Conservation (phyloP, 2,797 vertebrate genomes). For the Rhinatrema bivittatum region DNA sequence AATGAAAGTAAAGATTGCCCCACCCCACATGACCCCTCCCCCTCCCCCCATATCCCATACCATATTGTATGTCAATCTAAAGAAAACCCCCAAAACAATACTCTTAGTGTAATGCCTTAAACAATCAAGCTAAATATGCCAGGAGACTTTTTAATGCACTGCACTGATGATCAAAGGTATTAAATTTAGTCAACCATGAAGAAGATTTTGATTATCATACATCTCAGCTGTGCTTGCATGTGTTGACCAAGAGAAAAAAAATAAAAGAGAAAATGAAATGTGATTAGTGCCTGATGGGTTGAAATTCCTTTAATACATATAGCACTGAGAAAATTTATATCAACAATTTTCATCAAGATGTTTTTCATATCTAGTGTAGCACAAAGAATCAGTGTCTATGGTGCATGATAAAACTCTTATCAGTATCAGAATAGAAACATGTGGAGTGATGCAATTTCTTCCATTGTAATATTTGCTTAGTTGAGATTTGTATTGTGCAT, state of each 20-base stretch:
- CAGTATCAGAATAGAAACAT: constrained; percentile 24
- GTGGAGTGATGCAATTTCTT: constrained; percentile 17
- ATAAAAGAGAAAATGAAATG: constrained; percentile 49
- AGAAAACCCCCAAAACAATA: constrained; percentile 26
- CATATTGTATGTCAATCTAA: constrained; percentile 32
- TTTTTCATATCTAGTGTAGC: constrained; percentile 13
- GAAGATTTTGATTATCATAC: constrained; percentile 53
- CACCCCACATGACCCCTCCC: background rate
- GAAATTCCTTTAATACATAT: constrained; percentile 42
- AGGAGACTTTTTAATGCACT: constrained; percentile 50
- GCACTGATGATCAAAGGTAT: constrained; percentile 48
- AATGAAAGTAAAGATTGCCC: constrained; percentile 25
- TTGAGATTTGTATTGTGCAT: background rate
- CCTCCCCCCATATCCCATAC: background rate
- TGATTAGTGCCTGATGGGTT: constrained; percentile 56
- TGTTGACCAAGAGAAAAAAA: constrained; percentile 43
- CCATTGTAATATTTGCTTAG: constrained; percentile 2
- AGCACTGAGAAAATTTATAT: constrained; percentile 36
- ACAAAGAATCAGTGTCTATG: constrained; percentile 25
- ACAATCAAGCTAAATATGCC: constrained; percentile 54
- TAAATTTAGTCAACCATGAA: constrained; percentile 59
- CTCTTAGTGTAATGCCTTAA: constrained; percentile 42
- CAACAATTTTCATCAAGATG: constrained; percentile 27
- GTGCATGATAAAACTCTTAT: constrained; percentile 28
- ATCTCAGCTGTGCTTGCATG: constrained; percentile 39